Conservation (phyloP, 2,797 vertebrate genomes). For the Darevskia nairensis region DNA sequence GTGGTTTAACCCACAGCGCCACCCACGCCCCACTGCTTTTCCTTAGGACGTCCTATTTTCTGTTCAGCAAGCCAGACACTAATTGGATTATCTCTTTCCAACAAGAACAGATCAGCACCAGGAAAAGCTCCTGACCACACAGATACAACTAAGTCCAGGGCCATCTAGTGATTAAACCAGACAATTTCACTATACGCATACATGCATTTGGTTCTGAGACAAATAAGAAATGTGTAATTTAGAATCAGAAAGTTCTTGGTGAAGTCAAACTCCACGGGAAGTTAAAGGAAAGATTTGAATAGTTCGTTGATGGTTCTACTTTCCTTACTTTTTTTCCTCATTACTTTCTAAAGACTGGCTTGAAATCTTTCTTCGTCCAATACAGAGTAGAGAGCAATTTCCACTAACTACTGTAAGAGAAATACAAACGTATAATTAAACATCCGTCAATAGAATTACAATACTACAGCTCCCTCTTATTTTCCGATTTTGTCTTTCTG, state of each 20-base stretch:
- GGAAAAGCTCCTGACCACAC: too few species aligned
- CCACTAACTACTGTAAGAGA: constrained; percentile 43
- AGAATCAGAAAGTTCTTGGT: neutral
- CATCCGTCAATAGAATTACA: constrained; percentile 12
- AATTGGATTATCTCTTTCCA: too few species aligned
- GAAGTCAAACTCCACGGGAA: too few species aligned
- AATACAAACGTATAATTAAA: constrained; percentile 50
- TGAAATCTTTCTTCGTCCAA: constrained; percentile 45
- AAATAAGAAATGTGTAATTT: neutral
- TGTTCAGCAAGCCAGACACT: too few species aligned
- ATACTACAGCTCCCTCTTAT: constrained; percentile 2
- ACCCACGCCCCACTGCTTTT: too few species aligned
- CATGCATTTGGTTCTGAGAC: neutral
- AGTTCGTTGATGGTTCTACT: constrained; percentile 18
- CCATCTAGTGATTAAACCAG: too few species aligned
- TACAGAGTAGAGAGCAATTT: neutral
- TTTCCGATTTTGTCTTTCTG: constrained; percentile 21
- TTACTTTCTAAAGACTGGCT: constrained; percentile 37
- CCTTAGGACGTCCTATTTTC: too few species aligned
- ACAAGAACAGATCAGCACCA: too few species aligned
- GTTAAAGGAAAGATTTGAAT: neutral
- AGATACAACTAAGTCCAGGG: too few species aligned
- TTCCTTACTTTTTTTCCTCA: constrained; percentile 35
- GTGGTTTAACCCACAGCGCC: too few species aligned
- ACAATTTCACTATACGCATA: too few species aligned